A percentile compares a stretch with the other conserved stretches of the same genome.
phyloP scores from a whole-genome alignment of 2,797 vertebrate genomes.

The Cyprinella venusta region DNA sequence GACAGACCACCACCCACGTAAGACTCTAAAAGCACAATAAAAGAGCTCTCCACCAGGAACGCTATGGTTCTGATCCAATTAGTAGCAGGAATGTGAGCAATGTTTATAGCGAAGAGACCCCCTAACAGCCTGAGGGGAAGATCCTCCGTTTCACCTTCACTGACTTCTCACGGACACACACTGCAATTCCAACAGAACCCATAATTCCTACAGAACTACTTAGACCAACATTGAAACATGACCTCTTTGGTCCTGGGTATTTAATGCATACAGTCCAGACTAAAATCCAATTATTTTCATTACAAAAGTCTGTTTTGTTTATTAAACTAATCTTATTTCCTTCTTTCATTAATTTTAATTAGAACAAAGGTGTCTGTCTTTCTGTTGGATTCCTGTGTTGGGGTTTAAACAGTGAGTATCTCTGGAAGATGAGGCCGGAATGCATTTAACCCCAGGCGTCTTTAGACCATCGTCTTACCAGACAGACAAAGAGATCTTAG shows the following conservation, averaged over 20 bases:
- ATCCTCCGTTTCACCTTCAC: slow-evolving; percentile 30
- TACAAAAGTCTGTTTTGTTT: not conserved
- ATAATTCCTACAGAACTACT: not conserved
- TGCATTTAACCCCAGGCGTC: slow-evolving; percentile 18
- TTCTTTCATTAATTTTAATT: not conserved
- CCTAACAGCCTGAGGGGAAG: slow-evolving; percentile 7
- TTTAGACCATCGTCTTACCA: slow-evolving; percentile 7
- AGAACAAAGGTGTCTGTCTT: slow-evolving; percentile 2
- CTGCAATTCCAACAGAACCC: not conserved
- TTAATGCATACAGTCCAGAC: not conserved
- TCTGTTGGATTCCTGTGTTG: slow-evolving; percentile 9
- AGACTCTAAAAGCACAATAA: slow-evolving; percentile 8
- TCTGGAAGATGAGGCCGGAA: slow-evolving; percentile 13
- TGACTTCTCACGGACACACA: not conserved
- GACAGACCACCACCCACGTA: not conserved
- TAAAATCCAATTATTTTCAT: not conserved
- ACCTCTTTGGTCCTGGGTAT: not conserved
- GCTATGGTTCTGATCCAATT: slow-evolving; percentile 37
- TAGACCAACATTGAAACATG: not conserved
- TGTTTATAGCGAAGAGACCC: slow-evolving; percentile 27
- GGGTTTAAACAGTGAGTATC: not conserved
- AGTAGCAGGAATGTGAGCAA: slow-evolving; percentile 40
- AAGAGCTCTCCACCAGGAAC: slow-evolving; percentile 18
- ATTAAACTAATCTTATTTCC: not conserved
- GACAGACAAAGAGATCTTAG: slow-evolving; percentile 35